Conservation (phyloP, 2,888 invertebrate species). For the Pseudococcus viburni region DNA sequence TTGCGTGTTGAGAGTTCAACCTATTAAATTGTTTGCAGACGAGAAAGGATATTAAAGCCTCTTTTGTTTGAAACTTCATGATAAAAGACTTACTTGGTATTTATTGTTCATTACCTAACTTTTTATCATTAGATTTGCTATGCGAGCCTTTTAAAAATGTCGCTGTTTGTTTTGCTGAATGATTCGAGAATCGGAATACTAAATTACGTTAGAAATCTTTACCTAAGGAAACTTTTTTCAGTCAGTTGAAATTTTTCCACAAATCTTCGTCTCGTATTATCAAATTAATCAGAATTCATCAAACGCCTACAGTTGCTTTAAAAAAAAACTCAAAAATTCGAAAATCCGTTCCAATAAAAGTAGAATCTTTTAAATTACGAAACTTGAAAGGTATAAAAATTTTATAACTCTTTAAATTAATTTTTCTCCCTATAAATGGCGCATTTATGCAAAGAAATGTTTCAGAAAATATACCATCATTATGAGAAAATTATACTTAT, state of each 20-base stretch:
- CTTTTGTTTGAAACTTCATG: conserved; percentile 41
- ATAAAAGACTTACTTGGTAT: conserved; percentile 40
- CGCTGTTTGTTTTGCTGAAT: conserved; percentile 1
- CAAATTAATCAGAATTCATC: neutral
- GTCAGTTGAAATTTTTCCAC: neutral
- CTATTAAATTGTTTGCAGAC: conserved; percentile 44
- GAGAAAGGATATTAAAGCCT: conserved; percentile 47
- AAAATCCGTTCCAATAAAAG: neutral
- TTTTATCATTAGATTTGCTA: conserved; percentile 43
- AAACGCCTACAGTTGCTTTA: neutral
- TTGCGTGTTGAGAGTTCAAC: conserved; percentile 46
- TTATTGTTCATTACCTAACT: conserved; percentile 37
- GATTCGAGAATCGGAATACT: neutral
- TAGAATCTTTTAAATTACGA: neutral
- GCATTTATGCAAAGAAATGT: too few relatives aligned
- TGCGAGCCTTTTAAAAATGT: neutral
- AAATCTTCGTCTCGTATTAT: neutral
- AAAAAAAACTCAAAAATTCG: neutral
- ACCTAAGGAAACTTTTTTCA: neutral
- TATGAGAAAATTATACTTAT: neutral
- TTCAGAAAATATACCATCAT: too few relatives aligned
- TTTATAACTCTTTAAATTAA: neutral
- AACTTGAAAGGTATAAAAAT: neutral
- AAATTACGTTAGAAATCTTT: neutral
- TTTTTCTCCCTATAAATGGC: neutral